phyloP scores from a whole-genome alignment of 2,113 vertebrate species.

The Hippocampus guttulatus region DNA sequence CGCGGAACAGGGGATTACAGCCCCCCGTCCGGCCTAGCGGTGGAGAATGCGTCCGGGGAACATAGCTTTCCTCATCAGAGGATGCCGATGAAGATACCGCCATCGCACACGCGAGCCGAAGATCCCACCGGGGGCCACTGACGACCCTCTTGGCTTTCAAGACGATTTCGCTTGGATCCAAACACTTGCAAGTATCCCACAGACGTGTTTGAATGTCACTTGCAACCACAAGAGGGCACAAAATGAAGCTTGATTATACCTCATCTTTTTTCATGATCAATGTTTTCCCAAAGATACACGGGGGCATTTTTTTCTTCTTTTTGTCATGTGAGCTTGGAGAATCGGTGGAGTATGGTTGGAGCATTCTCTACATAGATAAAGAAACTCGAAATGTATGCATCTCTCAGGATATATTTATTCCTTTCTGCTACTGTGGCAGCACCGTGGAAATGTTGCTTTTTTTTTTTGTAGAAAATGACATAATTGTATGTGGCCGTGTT shows the following conservation, averaged over 20 bases:
- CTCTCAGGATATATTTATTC: slow-evolving; percentile 74
- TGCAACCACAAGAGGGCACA: slow-evolving; percentile 37
- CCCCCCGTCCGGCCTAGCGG: slow-evolving; percentile 64
- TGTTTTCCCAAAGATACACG: slow-evolving; percentile 64
- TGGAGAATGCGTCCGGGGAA: slow-evolving; percentile 63
- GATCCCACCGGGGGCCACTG: slow-evolving; percentile 73
- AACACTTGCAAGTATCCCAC: slow-evolving; percentile 19
- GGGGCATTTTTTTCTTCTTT: slow-evolving; percentile 16
- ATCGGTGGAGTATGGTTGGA: slow-evolving; percentile 37
- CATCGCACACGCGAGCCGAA: slow-evolving; percentile 59
- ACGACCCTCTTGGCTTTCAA: slow-evolving; percentile 62
- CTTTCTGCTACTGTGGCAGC: slow-evolving; percentile 48
- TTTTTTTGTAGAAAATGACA: slow-evolving; percentile 30
- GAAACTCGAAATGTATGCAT: slow-evolving; percentile 52
- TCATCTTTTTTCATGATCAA: slow-evolving; percentile 52
- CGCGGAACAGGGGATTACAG: slow-evolving; percentile 73
- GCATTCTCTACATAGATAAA: slow-evolving; percentile 44
- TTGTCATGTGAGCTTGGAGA: slow-evolving; percentile 31
- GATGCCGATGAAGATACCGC: slow-evolving; percentile 65
- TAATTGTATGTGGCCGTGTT: slow-evolving; percentile 42
- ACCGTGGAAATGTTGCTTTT: slow-evolving; percentile 40
- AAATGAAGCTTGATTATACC: slow-evolving; percentile 17
- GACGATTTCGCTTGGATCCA: slow-evolving; percentile 41
- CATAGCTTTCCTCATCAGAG: slow-evolving; percentile 65
- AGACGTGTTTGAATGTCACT: slow-evolving; percentile 32